These are phyloP conservation scores for Agrilus biguttatus DNA, from an alignment of 2,888 invertebrate genomes.

Conservation along the genomic window DNA sequence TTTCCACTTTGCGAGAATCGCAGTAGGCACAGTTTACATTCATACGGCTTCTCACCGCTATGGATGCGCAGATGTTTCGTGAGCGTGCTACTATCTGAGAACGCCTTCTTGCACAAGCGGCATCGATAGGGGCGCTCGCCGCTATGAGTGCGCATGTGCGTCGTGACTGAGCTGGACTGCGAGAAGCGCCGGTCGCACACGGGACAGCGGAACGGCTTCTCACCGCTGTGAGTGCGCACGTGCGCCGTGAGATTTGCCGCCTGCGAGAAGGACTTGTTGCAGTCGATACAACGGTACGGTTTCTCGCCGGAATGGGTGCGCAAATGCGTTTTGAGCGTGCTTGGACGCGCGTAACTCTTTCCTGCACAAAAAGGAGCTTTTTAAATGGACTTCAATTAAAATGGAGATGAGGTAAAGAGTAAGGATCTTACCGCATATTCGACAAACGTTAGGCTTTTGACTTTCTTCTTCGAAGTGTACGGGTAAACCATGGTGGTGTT, in stretches of 20 bases:
- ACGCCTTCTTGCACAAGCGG: slow-evolving; percentile 93
- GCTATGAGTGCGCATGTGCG: slow-evolving; percentile 99
- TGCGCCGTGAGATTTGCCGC: slow-evolving; percentile 98
- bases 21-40: slow-evolving; percentile 89
- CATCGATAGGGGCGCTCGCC: slow-evolving; percentile 94
- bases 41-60: slow-evolving; percentile 91
- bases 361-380: slow-evolving; percentile 23
- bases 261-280: slow-evolving; percentile 94
- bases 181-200: slow-evolving; percentile 95
- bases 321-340: slow-evolving; percentile 92
- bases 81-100: slow-evolving; percentile 95
- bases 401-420: not conserved
- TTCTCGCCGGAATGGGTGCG: slow-evolving; percentile 94
- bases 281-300: slow-evolving; percentile 82
- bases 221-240: slow-evolving; percentile 89
- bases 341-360: slow-evolving; percentile 91
- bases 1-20: slow-evolving; percentile 98
- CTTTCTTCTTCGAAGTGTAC: slow-evolving; percentile 49
- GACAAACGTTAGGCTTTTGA: slow-evolving; percentile 75
- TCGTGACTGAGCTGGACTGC: slow-evolving; percentile 90
- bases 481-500: slow-evolving; percentile 13
- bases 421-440: slow-evolving; percentile 68
- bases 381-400: no score
- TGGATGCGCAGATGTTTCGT: slow-evolving; percentile 93
- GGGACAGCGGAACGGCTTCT: slow-evolving; percentile 95